phyloP scores from a whole-genome alignment of 2,797 vertebrate species.

The Tarsius wallacei region DNA sequence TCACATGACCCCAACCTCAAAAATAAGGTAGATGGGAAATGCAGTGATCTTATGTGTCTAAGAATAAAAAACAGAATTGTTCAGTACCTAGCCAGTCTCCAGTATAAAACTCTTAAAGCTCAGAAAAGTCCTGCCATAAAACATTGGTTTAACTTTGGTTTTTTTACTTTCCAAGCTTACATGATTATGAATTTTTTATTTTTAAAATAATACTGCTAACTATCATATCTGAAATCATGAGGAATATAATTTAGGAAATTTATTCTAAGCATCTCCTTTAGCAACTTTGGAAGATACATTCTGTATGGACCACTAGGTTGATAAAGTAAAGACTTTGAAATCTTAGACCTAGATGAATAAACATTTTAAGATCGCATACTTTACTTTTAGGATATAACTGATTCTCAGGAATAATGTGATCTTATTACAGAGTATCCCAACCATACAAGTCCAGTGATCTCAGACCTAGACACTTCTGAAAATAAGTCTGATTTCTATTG shows the following conservation, averaged over 20 bases:
- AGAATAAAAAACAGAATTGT: not conserved
- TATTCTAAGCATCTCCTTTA: not conserved
- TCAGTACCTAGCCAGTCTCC: not conserved
- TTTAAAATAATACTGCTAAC: not conserved
- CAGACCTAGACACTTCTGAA: not conserved
- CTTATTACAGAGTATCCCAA: not conserved
- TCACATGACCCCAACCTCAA: not conserved
- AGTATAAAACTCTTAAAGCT: not conserved
- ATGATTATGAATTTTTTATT: not conserved
- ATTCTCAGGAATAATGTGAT: not conserved
- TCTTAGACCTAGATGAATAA: not conserved
- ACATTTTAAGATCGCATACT: not conserved
- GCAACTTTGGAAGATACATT: not conserved
- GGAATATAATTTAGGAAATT: not conserved
- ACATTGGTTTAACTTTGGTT: not conserved
- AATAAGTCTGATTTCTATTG: not conserved
- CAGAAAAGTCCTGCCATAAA: not conserved
- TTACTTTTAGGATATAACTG: not conserved
- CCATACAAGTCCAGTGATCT: not conserved
- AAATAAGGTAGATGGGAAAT: not conserved
- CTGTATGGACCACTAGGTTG: not conserved
- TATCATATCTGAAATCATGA: not conserved
- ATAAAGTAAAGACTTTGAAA: not conserved
- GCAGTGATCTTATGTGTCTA: not conserved
- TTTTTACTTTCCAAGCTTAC: not conserved